Percentiles rank a stretch among this genome's conserved stretches.
phyloP scores from a whole-genome alignment of 2,888 invertebrate species.

The Cryptocheilus praepositus region DNA sequence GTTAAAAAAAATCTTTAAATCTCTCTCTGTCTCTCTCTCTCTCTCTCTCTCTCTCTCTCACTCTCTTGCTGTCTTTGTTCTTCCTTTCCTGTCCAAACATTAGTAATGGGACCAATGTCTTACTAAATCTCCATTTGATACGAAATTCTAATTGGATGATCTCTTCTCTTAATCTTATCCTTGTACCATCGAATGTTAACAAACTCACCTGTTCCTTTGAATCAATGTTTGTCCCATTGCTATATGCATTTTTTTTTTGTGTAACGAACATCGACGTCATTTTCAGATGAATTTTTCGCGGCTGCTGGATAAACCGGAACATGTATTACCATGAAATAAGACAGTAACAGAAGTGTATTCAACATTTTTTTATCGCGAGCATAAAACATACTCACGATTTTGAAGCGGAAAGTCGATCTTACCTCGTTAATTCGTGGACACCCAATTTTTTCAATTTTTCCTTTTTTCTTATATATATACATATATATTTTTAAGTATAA shows the following conservation, averaged over 20 bases:
- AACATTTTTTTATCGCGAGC: background rate
- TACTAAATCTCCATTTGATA: no score
- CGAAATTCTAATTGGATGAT: background rate
- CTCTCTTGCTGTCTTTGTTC: background rate
- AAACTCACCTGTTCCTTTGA: no score
- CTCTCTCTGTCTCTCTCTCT: background rate
- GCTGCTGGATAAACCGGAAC: conserved; percentile 30
- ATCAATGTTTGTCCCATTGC: no score
- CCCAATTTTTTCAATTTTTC: background rate
- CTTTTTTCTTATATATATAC: background rate
- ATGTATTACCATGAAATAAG: conserved; percentile 17
- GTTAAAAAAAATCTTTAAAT: no score
- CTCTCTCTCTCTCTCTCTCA: background rate
- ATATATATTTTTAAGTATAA: no score
- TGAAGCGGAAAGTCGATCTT: background rate
- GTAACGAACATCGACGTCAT: conserved; percentile 27
- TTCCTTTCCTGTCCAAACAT: no score
- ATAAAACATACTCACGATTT: background rate
- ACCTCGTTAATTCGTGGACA: no score
- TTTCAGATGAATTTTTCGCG: conserved; percentile 44
- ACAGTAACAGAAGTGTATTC: background rate
- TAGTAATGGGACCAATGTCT: no score
- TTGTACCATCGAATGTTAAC: no score
- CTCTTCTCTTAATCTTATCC: background rate
- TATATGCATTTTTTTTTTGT: conserved; percentile 9